Evolutionary conservation across 1,140 invertebrate genomes (phyloP).

Genomic region (Belonocnema kinseyi): DNA sequence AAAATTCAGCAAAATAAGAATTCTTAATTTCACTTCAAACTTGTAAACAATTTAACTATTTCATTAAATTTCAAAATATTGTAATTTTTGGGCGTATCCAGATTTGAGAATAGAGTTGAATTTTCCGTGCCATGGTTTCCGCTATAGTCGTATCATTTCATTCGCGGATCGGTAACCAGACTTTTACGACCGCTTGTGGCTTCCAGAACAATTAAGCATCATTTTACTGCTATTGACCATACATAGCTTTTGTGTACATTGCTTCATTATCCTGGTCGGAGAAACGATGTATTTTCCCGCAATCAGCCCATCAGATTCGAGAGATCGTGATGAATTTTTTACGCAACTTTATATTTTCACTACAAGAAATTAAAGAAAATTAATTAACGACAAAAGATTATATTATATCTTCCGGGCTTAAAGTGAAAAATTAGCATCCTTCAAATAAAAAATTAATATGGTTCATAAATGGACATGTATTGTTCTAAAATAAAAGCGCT

Average conservation of each 20-base stretch:
- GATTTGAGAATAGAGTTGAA: neutral
- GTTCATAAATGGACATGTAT: too few species aligned
- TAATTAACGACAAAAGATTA: too few species aligned
- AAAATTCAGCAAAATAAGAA: too few species aligned
- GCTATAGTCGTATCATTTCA: conserved; percentile 3
- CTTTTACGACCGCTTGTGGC: conserved; percentile 10
- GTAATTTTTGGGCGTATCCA: too few species aligned
- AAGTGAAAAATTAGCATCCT: too few species aligned
- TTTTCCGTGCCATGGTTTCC: neutral
- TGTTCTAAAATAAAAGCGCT: too few species aligned
- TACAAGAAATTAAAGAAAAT: too few species aligned
- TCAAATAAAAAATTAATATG: too few species aligned
- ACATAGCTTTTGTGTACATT: neutral
- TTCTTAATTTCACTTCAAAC: neutral
- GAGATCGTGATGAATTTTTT: too few species aligned
- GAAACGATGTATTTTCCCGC: neutral
- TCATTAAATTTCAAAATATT: too few species aligned
- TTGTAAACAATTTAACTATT: too few species aligned
- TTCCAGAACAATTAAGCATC: neutral
- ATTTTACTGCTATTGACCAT: conserved; percentile 6
- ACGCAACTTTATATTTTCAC: neutral
- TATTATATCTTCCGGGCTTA: too few species aligned
- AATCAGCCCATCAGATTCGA: neutral
- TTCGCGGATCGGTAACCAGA: conserved; percentile 1
- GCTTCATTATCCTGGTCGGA: neutral